Percentiles rank a stretch among this genome's conserved stretches.
These are phyloP conservation scores for Octopus bimaculoides DNA, from an alignment of 1,140 invertebrate genomes.

Conservation along the genomic window DNA sequence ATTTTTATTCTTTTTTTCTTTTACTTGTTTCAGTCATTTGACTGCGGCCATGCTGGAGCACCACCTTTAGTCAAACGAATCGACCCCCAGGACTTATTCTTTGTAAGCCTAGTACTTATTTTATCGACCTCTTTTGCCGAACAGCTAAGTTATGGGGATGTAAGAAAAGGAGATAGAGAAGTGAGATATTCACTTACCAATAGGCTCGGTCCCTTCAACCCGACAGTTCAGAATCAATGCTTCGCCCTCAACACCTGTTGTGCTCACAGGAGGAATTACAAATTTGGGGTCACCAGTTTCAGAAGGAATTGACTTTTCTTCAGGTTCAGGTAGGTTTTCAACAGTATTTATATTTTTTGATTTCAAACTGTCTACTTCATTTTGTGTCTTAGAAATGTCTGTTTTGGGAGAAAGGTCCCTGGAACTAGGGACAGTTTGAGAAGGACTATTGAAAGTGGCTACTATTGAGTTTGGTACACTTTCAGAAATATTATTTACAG, in stretches of 20 bases:
- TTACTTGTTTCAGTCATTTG: too few relatives aligned
- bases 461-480: constrained; percentile 4
- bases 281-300: constrained; percentile 48
- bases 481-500: neutral
- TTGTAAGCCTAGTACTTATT: too few relatives aligned
- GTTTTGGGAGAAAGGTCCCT: neutral
- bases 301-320: constrained; percentile 36
- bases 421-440: neutral
- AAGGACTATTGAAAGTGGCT: neutral
- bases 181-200: constrained; percentile 35
- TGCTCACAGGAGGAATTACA: constrained; percentile 41
- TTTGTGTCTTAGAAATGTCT: neutral
- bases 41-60: too few relatives aligned
- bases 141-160: too few relatives aligned
- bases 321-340: constrained; percentile 24
- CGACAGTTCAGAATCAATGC: constrained; percentile 42
- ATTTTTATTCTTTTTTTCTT: too few relatives aligned
- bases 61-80: too few relatives aligned
- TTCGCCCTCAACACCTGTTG: constrained; percentile 46
- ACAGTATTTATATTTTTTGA: constrained; percentile 15
- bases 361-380: too few relatives aligned
- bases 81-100: too few relatives aligned
- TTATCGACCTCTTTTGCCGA: too few relatives aligned
- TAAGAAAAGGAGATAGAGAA: neutral
- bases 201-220: constrained; percentile 42